Conservation (phyloP, 2,888 invertebrate species). For the Pyrrhosoma nymphula region DNA sequence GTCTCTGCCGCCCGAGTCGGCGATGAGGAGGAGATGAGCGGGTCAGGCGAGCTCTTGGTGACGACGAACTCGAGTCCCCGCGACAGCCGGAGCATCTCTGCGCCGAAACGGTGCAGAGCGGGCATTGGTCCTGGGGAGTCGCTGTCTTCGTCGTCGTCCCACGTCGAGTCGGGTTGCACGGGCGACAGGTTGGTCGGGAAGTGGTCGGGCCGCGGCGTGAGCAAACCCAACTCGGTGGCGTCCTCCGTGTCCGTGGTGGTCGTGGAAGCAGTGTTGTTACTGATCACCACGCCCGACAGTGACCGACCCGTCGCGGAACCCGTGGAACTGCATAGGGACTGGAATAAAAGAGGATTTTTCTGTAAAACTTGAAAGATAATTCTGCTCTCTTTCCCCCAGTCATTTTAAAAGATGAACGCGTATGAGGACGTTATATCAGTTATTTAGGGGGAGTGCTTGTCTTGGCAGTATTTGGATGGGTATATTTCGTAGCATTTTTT, state of each 20-base stretch:
- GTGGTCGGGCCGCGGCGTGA: constrained; percentile 85
- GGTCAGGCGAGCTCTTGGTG: neutral
- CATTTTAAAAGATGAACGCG: neutral
- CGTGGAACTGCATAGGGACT: constrained; percentile 58
- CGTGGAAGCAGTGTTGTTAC: constrained; percentile 71
- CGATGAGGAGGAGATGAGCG: neutral
- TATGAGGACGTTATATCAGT: neutral
- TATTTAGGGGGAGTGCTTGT: no score
- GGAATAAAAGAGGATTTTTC: neutral
- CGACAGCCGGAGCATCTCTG: constrained; percentile 91
- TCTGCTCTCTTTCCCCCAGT: neutral
- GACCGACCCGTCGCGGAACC: constrained; percentile 75
- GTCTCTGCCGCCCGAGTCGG: neutral
- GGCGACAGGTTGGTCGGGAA: constrained; percentile 51
- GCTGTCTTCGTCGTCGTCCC: constrained; percentile 77
- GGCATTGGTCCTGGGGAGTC: constrained; percentile 91
- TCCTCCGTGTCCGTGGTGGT: constrained; percentile 87
- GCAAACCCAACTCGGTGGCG: constrained; percentile 89
- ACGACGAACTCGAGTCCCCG: constrained; percentile 83
- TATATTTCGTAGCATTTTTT: no score
- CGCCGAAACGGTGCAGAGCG: constrained; percentile 91
- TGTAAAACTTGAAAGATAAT: neutral
- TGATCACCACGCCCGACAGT: constrained; percentile 73
- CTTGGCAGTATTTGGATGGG: no score
- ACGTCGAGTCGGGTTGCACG: constrained; percentile 35